Evolutionary conservation across 2,888 invertebrate genomes (phyloP).

Genomic region (Oxystoma pomonae): DNA sequence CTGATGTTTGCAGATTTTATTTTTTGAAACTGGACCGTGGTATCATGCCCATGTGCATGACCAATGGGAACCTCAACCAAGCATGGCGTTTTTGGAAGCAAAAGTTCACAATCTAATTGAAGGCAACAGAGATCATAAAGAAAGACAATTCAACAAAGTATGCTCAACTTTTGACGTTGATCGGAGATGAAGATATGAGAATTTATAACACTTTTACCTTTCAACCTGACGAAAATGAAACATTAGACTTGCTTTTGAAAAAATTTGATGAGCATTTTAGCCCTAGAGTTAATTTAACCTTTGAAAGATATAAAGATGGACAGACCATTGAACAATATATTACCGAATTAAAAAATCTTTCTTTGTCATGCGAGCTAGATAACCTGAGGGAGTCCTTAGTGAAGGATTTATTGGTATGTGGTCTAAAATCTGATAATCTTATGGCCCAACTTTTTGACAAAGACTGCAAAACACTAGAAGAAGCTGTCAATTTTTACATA

Average conservation of each 20-base stretch:
- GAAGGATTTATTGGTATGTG: constrained; percentile 20
- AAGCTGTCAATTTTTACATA: constrained; percentile 20
- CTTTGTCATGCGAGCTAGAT: constrained; percentile 19
- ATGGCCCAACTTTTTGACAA: constrained; percentile 21
- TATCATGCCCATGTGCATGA: constrained; percentile 7
- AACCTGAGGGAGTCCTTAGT: constrained; percentile 11
- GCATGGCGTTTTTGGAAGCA: constrained; percentile 10
- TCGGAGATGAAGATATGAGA: constrained; percentile 15
- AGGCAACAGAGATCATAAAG: constrained; percentile 13
- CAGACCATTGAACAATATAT: constrained; percentile 21
- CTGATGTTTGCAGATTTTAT: neutral
- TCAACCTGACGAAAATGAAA: constrained; percentile 8
- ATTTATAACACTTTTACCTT: constrained; percentile 14
- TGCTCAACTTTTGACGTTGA: constrained; percentile 16
- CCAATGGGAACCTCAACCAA: constrained; percentile 7
- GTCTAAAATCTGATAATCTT: constrained; percentile 14
- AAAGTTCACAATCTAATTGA: constrained; percentile 6
- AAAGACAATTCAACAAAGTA: constrained; percentile 11
- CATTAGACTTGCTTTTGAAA: constrained; percentile 7
- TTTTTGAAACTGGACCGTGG: constrained; percentile 6
- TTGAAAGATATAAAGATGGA: constrained; percentile 20
- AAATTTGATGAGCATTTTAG: constrained; percentile 17
- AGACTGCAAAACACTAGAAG: constrained; percentile 19
- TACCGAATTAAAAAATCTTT: constrained; percentile 20
- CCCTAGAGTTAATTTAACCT: constrained; percentile 22